phyloP scores from a whole-genome alignment of 1,140 invertebrate species.

The Frieseomelitta varia region DNA sequence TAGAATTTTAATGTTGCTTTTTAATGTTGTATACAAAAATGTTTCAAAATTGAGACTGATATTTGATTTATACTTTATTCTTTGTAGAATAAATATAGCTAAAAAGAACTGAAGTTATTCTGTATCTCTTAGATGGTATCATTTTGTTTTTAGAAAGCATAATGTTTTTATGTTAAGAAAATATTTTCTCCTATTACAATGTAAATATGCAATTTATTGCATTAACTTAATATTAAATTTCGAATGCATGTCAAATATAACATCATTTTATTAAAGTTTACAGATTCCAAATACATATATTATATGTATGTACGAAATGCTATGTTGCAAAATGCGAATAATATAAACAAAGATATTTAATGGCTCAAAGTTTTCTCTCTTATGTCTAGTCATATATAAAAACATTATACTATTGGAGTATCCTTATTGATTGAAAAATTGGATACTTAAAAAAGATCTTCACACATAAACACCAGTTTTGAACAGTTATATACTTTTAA shows the following conservation, averaged over 20 bases:
- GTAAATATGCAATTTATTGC: slow-evolving; percentile 3
- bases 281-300: slow-evolving; percentile 35
- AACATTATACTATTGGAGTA: slow-evolving; percentile 69
- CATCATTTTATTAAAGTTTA: slow-evolving; percentile 38
- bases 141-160: slow-evolving; percentile 9
- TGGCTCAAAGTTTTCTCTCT: slow-evolving; percentile 49
- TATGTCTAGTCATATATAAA: slow-evolving; percentile 70
- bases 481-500: slow-evolving; percentile 70
- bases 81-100: not conserved
- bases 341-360: slow-evolving; percentile 48
- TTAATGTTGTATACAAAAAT: slow-evolving; percentile 14
- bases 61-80: not conserved
- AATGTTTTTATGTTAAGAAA: slow-evolving; percentile 36
- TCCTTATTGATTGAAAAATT: slow-evolving; percentile 54
- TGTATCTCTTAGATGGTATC: slow-evolving; percentile 1
- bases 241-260: slow-evolving; percentile 58
- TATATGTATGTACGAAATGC: slow-evolving; percentile 34
- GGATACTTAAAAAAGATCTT: slow-evolving; percentile 69
- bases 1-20: slow-evolving; percentile 18
- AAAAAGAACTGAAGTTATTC: not conserved
- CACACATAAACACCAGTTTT: slow-evolving; percentile 54
- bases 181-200: not conserved
- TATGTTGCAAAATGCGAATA: slow-evolving; percentile 32
- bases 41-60: slow-evolving; percentile 7
- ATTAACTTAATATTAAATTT: slow-evolving; percentile 56